phyloP scores from a whole-genome alignment of 2,888 invertebrate genomes.

The Hartigia nigra region DNA sequence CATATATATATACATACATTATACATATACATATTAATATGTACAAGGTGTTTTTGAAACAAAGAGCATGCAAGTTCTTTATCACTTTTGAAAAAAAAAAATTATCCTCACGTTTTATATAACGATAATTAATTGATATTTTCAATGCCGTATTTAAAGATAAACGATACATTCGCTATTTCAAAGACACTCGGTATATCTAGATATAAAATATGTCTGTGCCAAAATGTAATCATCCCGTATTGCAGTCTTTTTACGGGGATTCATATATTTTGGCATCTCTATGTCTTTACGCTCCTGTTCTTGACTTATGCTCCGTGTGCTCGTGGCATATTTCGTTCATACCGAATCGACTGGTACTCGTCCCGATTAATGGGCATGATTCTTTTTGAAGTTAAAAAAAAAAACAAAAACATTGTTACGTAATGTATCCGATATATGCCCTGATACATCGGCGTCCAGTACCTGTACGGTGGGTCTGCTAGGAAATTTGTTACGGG shows the following conservation, averaged over 20 bases:
- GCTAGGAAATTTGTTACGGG: background rate
- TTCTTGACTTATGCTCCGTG: conserved; percentile 39
- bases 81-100: background rate
- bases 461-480: background rate
- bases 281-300: conserved; percentile 31
- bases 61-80: background rate
- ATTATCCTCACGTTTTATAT: background rate
- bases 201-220: background rate
- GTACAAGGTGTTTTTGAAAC: background rate
- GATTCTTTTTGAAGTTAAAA: background rate
- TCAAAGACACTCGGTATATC: background rate
- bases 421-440: background rate
- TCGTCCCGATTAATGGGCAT: background rate
- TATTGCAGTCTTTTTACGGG: background rate
- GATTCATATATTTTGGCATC: conserved; percentile 28
- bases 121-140: no score
- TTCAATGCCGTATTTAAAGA: no score
- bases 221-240: background rate
- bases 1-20: conserved; percentile 27
- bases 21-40: conserved; percentile 26
- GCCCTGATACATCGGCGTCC: background rate
- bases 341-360: background rate
- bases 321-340: conserved; percentile 48
- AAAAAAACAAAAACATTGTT: background rate
- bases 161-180: background rate